phyloP scores from a whole-genome alignment of 2,888 invertebrate genomes.

The Leucozona laternaria region DNA sequence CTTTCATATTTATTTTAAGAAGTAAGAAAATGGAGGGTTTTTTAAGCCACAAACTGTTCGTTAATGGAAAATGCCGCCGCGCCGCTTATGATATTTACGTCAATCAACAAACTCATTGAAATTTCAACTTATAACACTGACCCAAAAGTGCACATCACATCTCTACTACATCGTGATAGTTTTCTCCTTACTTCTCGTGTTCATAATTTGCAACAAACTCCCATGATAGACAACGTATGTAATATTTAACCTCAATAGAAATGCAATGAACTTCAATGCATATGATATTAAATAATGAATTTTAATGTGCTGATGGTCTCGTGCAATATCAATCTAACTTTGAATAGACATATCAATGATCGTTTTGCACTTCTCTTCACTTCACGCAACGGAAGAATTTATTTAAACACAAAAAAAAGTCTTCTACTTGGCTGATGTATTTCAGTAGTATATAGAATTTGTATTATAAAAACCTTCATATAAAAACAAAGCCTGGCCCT shows the following conservation, averaged over 20 bases:
- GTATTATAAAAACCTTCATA: too few species aligned
- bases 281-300: constrained; percentile 47
- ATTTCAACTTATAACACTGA: background rate
- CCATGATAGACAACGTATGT: constrained; percentile 33
- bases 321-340: constrained; percentile 22
- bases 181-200: background rate
- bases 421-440: too few species aligned
- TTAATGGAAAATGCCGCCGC: background rate
- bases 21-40: background rate
- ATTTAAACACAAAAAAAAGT: background rate
- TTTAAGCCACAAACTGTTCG: background rate
- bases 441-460: too few species aligned
- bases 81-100: constrained; percentile 51
- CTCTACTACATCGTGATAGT: background rate
- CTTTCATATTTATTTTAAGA: too few species aligned
- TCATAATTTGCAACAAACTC: background rate
- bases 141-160: constrained; percentile 16
- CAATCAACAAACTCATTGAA: constrained; percentile 19
- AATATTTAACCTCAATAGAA: constrained; percentile 67
- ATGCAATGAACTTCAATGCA: constrained; percentile 52
- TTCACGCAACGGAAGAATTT: background rate
- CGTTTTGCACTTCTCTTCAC: background rate
- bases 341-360: constrained; percentile 4
- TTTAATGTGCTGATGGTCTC: constrained; percentile 28
- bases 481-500: too few species aligned